Base-by-base conservation (phyloP, 2,113 vertebrate species). In the Regulus satrapa region DNA sequence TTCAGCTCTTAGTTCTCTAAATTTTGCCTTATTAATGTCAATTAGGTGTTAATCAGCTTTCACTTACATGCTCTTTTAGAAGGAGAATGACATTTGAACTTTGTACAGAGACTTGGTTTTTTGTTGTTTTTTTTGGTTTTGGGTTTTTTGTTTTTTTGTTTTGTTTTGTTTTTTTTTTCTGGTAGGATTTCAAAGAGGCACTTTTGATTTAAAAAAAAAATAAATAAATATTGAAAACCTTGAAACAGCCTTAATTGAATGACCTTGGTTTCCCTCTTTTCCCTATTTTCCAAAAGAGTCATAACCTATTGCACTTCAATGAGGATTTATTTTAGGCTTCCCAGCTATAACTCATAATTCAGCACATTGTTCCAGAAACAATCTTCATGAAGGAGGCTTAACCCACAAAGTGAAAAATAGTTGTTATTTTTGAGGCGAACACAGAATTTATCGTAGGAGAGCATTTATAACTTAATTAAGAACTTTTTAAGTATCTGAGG, bases 251-350 rank as follows among this genome's bases (percentile, higher is more conserved):
- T 83, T 85, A 85, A 79, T 40, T 94, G 78, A 89, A 80, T 79
- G 69, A 85, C 59, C 34, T 66, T 85, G 25, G 19, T 66, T 36
- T 94, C 69, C 41, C 15, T 85, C 63, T 71, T 52, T 66, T 89
- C 26, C 34, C 24, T 66, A 3, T 89, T 89, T 90, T 94, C 41
- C 56, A 34, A 69, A 48, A 81, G 40, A 77, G 46, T 90, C 64
- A 67, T 74, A 95, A 72, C 59, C 69, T 85, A 38, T 76, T 79
- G 67, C 54, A 62, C 71, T 88, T 95, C 59, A 79, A 26, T 93
- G 73, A 66, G 29, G 46, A 89, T 94, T 89, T 93, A 69, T 76
- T 95, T 93, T 89, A 76, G 78, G 26, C 51, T 93, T 88, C 43
- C 49, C 32, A 80, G 62, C 46, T 69, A 26, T 83, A 94, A 85